These are phyloP conservation scores for Rhea americana DNA, from an alignment of 2,113 vertebrate genomes.

Conservation along the genomic window DNA sequence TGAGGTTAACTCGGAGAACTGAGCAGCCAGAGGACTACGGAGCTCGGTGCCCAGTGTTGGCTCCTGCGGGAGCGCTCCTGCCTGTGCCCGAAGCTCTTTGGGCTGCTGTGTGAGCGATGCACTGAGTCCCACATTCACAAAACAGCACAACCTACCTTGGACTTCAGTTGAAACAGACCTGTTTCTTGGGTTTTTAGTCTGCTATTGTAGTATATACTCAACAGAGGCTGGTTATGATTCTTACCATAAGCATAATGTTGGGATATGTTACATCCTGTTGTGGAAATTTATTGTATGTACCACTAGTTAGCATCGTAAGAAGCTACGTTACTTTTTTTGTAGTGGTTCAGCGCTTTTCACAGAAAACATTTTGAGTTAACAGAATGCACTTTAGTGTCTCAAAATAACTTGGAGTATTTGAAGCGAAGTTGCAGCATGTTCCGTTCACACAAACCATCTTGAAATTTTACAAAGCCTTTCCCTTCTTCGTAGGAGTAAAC, in stretches of 20 bases:
- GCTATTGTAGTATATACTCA: background rate
- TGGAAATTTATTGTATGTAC: background rate
- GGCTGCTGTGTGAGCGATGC: accelerated
- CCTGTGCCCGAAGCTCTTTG: background rate
- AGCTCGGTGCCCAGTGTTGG: background rate
- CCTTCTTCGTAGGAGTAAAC: background rate
- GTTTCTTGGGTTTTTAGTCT: background rate
- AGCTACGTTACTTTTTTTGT: background rate
- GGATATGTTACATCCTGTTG: background rate
- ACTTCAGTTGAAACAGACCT: background rate
- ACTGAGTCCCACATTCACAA: background rate
- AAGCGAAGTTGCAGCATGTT: background rate
- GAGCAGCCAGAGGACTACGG: background rate
- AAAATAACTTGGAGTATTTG: background rate
- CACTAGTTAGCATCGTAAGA: background rate
- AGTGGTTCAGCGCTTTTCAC: background rate
- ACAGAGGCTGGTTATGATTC: background rate
- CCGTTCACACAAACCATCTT: background rate
- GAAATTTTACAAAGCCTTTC: background rate
- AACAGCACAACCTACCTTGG: background rate
- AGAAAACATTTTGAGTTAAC: background rate
- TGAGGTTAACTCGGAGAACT: background rate
- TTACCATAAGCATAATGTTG: background rate
- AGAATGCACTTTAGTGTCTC: background rate
- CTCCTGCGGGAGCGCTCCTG: background rate